Percentiles rank a stretch among this genome's conserved stretches.
Conservation (phyloP, 30 jellyfish, hydroid and myxozoan genomes). For the Euphysa ruthae region DNA sequence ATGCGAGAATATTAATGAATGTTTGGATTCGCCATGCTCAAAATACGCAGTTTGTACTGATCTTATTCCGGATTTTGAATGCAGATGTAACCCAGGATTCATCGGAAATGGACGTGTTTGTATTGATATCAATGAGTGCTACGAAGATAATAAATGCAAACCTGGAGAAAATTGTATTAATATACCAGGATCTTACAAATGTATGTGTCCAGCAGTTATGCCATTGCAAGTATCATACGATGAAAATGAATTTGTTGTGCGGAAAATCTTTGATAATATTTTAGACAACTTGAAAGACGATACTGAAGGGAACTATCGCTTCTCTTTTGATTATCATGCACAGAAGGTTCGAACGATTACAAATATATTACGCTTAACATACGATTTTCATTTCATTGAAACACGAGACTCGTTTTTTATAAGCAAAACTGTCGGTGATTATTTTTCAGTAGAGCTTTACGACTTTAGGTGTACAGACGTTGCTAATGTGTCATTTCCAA, state of each 20-base stretch:
- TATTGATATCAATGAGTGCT: constrained; percentile 21
- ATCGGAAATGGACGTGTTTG: constrained; percentile 13
- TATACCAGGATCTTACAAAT: neutral
- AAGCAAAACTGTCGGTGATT: constrained; percentile 39
- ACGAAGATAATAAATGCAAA: neutral
- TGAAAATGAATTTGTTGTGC: neutral
- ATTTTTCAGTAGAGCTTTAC: constrained; percentile 69
- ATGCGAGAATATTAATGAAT: constrained; percentile 17
- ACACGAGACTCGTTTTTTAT: constrained; percentile 46
- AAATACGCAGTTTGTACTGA: constrained; percentile 8
- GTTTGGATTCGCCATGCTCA: constrained; percentile 5
- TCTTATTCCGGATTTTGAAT: neutral
- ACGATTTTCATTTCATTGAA: constrained; percentile 59
- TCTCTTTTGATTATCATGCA: constrained; percentile 77
- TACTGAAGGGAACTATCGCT: constrained; percentile 3
- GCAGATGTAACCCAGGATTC: constrained; percentile 11
- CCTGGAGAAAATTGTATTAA: constrained; percentile 16
- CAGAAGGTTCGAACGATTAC: constrained; percentile 62
- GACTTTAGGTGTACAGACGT: constrained; percentile 90
- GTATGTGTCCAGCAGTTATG: constrained; percentile 32
- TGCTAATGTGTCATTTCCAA: constrained; percentile 61
- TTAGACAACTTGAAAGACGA: constrained; percentile 6
- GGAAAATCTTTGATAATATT: constrained; percentile 9
- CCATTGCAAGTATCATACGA: constrained; percentile 12
- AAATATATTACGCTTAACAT: constrained; percentile 41